A percentile compares a stretch with the other conserved stretches of the same genome.
Conservation (phyloP, 2,888 invertebrate species). For the Noctua pronuba region DNA sequence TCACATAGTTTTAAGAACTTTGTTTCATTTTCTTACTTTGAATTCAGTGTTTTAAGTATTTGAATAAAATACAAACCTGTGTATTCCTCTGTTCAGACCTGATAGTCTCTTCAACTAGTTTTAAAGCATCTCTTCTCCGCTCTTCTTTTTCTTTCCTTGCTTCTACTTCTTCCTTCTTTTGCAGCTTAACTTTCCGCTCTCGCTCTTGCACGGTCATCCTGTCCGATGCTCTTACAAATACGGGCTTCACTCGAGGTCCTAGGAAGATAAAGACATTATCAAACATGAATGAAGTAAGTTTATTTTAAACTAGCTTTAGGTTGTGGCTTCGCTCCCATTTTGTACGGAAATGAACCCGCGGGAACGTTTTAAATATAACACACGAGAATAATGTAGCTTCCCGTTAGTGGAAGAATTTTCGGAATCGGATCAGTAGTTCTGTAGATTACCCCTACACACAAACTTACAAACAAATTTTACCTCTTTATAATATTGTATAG, state of each 20-base stretch:
- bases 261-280: not conserved
- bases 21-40: not conserved
- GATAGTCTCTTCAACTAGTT: slow-evolving; percentile 97
- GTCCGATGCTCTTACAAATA: slow-evolving; percentile 98
- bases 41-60: not conserved
- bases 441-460: not conserved
- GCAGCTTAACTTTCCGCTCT: slow-evolving; percentile 96
- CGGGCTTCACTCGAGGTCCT: slow-evolving; percentile 97
- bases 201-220: slow-evolving; percentile 98
- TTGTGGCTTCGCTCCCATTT: not conserved
- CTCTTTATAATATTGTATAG: not conserved
- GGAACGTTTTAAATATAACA: not conserved
- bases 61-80: slow-evolving; percentile 77
- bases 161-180: slow-evolving; percentile 96
- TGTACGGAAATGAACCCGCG: not conserved
- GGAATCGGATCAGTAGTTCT: not conserved
- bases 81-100: slow-evolving; percentile 94
- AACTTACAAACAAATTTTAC: not conserved
- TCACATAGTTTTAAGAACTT: not conserved
- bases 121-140: slow-evolving; percentile 95
- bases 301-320: not conserved
- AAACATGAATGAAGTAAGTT: too few species aligned
- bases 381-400: not conserved
- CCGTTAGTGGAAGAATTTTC: not conserved
- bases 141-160: slow-evolving; percentile 96